These are phyloP conservation scores for Pantherophis guttatus DNA, from an alignment of 2,113 vertebrate species.

Conservation along the genomic window DNA sequence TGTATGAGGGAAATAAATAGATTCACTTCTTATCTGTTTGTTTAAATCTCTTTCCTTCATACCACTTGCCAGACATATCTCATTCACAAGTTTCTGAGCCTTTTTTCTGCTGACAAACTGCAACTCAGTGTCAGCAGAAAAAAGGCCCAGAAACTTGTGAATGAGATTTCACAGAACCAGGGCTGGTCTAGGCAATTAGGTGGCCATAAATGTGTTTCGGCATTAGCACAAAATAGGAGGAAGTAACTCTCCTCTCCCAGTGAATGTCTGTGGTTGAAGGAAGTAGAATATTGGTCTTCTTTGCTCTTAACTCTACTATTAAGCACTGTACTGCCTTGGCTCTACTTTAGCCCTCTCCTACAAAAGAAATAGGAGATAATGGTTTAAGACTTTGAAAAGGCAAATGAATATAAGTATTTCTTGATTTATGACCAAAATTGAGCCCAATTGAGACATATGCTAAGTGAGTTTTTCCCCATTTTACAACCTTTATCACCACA, in stretches of 20 bases:
- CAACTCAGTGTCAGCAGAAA: no score
- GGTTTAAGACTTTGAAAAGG: neutral
- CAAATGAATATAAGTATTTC: neutral
- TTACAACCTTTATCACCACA: neutral
- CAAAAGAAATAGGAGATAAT: neutral
- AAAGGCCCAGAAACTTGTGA: no score
- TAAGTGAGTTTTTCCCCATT: neutral
- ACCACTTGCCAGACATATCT: neutral
- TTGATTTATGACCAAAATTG: neutral
- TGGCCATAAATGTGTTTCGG: no score
- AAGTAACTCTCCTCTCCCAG: neutral
- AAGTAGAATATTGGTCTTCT: neutral
- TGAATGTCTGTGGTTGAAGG: neutral
- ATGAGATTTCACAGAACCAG: no score
- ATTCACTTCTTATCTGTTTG: neutral
- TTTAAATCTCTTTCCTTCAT: neutral
- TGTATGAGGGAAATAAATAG: constrained; percentile 8
- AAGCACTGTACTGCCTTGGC: neutral
- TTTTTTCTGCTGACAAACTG: no score
- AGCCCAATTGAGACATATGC: neutral
- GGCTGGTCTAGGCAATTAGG: no score
- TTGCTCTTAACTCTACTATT: neutral
- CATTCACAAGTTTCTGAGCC: no score
- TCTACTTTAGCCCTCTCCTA: neutral
- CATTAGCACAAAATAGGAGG: neutral